phyloP scores from a whole-genome alignment of 2,113 vertebrate genomes.

The Montifringilla adamsi region DNA sequence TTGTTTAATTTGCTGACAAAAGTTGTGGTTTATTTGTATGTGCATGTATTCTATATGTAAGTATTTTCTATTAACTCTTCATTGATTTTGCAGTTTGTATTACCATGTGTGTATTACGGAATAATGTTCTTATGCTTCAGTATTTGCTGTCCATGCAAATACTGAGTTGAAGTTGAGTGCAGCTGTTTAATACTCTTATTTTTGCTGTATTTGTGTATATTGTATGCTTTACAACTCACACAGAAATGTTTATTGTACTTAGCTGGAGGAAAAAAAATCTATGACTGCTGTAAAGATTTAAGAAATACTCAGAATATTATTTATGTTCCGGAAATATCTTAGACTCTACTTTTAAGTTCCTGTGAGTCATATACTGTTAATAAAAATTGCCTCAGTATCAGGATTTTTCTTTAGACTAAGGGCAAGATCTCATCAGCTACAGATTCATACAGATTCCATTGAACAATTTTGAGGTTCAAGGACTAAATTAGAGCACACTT shows the following conservation, averaged over 20 bases:
- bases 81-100: background rate
- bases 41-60: background rate
- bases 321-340: background rate
- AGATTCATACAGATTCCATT: background rate
- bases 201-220: background rate
- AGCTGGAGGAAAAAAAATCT: background rate
- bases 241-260: background rate
- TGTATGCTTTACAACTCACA: background rate
- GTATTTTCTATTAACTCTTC: background rate
- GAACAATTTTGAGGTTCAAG: background rate
- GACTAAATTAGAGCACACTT: background rate
- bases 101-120: background rate
- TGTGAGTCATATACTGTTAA: background rate
- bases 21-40: background rate
- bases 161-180: background rate
- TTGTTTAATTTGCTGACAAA: constrained; percentile 1
- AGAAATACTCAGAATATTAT: background rate
- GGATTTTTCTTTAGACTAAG: background rate
- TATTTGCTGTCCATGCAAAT: background rate
- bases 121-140: background rate
- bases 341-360: background rate
- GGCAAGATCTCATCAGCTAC: background rate
- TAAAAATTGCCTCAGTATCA: background rate
- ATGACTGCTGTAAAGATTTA: background rate
- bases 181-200: background rate